Base-by-base conservation (phyloP, 2,888 invertebrate species). In the Esperia sulphurella region DNA sequence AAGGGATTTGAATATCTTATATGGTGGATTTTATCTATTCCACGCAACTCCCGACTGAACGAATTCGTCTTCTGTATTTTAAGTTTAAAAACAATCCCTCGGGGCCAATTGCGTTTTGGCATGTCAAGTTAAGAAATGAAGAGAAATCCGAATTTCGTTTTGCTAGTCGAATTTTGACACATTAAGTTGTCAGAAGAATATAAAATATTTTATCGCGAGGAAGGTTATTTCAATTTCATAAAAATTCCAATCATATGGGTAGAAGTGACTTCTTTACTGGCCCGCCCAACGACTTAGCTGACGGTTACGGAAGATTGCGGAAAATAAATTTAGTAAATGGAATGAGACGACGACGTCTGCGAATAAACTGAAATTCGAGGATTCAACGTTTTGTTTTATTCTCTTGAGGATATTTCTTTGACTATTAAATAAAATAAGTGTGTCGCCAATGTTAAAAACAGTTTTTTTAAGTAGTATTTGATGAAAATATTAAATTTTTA, bases 1-100 rank as follows among this genome's bases (percentile, higher is more conserved):
- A 87, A 84, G 88, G 88, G 88, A 87, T 87, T 87, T 88, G 87
- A 88, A 89, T 88, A 86, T 84, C 87, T 87, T 86, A 88, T 80
- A 77, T 75, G 77, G 75, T 67, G 68, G 83, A 82, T 77, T 83
- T 86, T 87, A 84, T 85, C 80, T 82, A 76, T 80, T 74, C 75
- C 68, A 75, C 75, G 76, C 74, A 79, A 78, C 72, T 75, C 77
- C 63, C 68, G 58, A 57, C 53, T 63, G 76, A 71, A 73, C 69
- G 75, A 73, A 79, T 78, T 74, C 75, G 68, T 75, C 67, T 65
- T 39, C 67, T 62, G 72, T 78, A 71, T 81, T 79, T 77, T 75
- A 68, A 75, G 71, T 69, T 71, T 68, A 71, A 68, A 74, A 76
- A 74, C 79, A 74, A 78, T 80, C 72, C 72, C 63, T 62, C 65